These are phyloP conservation scores for Sitta europaea DNA, from an alignment of 2,113 vertebrate genomes.

Conservation along the genomic window DNA sequence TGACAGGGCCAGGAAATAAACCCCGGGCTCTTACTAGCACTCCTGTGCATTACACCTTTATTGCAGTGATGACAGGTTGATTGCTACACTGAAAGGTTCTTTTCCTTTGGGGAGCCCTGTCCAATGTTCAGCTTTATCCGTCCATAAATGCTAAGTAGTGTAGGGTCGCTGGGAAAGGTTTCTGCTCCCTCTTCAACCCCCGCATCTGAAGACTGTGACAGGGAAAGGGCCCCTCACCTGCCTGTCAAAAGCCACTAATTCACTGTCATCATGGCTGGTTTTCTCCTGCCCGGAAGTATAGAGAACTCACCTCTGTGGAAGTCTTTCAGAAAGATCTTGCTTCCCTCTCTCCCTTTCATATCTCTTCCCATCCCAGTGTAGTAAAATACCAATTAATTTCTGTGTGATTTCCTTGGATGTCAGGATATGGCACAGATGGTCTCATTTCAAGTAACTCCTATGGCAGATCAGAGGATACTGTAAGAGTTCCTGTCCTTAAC, in stretches of 20 bases:
- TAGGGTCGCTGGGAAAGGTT: neutral
- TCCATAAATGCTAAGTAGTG: slow-evolving; percentile 51
- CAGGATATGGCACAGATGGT: neutral
- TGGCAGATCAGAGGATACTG: neutral
- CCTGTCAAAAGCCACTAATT: slow-evolving; percentile 20
- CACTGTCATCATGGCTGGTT: neutral
- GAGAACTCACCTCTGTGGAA: neutral
- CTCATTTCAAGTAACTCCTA: neutral
- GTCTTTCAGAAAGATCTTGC: neutral
- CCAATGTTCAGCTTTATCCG: slow-evolving; percentile 49
- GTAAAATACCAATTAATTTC: neutral
- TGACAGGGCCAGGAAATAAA: slow-evolving; percentile 56
- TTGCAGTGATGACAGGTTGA: slow-evolving; percentile 77
- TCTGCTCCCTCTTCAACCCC: neutral
- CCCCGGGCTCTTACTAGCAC: slow-evolving; percentile 41
- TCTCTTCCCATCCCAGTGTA: neutral
- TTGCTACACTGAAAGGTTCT: slow-evolving; percentile 72
- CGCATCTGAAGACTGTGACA: neutral
- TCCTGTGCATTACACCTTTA: slow-evolving; percentile 64
- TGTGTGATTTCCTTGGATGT: neutral
- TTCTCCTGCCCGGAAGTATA: neutral
- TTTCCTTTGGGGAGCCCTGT: slow-evolving; percentile 73
- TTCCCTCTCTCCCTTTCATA: neutral
- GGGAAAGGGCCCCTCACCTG: slow-evolving; percentile 9
- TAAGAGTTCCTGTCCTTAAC: neutral